phyloP scores from a whole-genome alignment of 2,113 vertebrate species.

The Xiphorhynchus elegans region DNA sequence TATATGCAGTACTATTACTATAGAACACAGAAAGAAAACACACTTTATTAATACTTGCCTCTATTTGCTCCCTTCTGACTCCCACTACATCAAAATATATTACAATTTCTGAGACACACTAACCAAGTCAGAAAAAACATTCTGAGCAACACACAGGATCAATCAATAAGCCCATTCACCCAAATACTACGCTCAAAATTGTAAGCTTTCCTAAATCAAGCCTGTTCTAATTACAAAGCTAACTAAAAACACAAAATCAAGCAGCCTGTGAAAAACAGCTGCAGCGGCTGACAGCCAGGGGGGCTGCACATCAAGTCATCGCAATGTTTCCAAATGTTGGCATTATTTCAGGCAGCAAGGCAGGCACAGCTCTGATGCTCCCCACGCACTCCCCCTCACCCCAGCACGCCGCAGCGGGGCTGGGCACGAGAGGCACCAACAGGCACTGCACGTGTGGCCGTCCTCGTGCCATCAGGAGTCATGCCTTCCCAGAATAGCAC shows the following conservation, averaged over 20 bases:
- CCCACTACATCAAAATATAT: neutral
- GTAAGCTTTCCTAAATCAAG: neutral
- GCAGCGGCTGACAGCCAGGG: neutral
- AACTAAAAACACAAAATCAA: neutral
- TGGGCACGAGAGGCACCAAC: rapidly evolving
- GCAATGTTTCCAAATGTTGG: neutral
- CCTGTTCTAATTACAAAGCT: neutral
- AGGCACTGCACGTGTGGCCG: rapidly evolving
- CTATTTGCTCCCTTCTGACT: neutral
- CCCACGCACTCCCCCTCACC: rapidly evolving
- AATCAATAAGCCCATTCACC: slow-evolving; percentile 8
- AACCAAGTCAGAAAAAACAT: neutral
- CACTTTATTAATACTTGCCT: neutral
- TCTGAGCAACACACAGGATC: neutral
- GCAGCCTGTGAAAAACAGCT: neutral
- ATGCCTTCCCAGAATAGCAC: neutral
- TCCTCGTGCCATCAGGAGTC: neutral
- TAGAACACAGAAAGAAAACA: neutral
- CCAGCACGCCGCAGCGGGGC: rapidly evolving
- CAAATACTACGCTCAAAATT: neutral
- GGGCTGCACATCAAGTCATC: neutral
- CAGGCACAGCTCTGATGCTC: rapidly evolving
- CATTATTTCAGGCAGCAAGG: neutral
- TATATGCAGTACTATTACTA: neutral
- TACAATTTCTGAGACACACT: neutral